Evolutionary conservation across 2,797 vertebrate genomes (phyloP).

Genomic region (Geotrypetes seraphini): DNA sequence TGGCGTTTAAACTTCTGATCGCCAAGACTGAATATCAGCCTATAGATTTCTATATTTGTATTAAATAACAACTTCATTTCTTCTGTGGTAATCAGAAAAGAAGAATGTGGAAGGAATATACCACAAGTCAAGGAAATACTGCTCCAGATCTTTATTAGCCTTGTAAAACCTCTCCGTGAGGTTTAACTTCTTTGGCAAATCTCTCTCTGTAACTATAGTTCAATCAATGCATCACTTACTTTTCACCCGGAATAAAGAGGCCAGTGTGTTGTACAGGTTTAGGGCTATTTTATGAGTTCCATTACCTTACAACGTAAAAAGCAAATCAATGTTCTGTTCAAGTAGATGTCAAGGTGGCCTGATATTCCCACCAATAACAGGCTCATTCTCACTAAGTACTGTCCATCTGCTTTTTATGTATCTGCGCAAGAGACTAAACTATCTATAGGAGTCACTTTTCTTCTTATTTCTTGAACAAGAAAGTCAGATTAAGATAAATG

Average conservation of each 20-base stretch:
- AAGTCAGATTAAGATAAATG: no score
- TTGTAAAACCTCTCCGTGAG: background rate
- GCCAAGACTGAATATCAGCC: no score
- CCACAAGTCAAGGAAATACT: slow-evolving; percentile 9
- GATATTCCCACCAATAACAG: background rate
- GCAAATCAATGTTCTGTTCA: slow-evolving; percentile 15
- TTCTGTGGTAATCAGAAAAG: no score
- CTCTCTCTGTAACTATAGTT: slow-evolving; percentile 3
- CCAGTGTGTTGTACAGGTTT: background rate
- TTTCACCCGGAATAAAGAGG: slow-evolving; percentile 17
- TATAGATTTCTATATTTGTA: no score
- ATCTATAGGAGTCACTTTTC: slow-evolving; percentile 10
- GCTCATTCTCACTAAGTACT: slow-evolving; percentile 9
- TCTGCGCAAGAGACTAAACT: slow-evolving; percentile 13
- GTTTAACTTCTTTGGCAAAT: background rate
- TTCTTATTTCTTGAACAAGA: no score
- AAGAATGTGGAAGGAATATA: slow-evolving; percentile 18
- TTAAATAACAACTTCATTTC: no score
- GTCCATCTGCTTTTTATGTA: slow-evolving; percentile 8
- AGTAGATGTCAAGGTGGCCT: no score
- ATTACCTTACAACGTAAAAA: slow-evolving; percentile 16
- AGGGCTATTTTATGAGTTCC: background rate
- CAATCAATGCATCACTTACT: background rate
- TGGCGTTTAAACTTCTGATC: no score
- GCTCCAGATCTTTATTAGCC: background rate